Base-by-base conservation (phyloP, 2,113 vertebrate genomes). In the Zapornia atra region DNA sequence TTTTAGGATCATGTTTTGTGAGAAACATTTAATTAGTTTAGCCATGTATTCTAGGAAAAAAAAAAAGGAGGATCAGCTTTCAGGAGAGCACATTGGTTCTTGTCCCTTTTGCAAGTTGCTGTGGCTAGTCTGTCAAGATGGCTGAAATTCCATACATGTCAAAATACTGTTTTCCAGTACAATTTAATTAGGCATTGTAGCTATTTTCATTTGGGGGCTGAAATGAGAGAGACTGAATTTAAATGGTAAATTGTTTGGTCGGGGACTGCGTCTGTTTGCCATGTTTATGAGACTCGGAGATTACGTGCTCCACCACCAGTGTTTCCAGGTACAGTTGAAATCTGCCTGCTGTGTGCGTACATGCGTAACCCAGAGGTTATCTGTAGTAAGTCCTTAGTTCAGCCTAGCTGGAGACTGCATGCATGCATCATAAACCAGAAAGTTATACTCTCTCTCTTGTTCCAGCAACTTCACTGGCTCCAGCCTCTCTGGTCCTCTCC, bases 181-280 rank as follows among this genome's bases (percentile, higher is more conserved):
- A 3, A 68, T 85, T 80, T 82, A 56, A 56, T 82, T 24, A 42
- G 56, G 3, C 44, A 50, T 81, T 60, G 29, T n/a, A 81, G 25
- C n/a, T 22, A 24, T 75, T 91, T 92, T 84, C 31, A 50, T 87
- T 71, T 75, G 51, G 33, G 42, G 64, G 54, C 44, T 71, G 42
- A 88, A 88, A 68, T 79, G 69, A 75, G 63, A 50, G n/a, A 64
- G 40, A 9, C 36, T 83, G 86, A 59, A 72, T 85, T 87, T 64
- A 79, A 73, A 34, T 50, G 25, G 42, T 56, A 46, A 82, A 34
- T 63, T 75, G 36, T 70, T 91, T 51, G 29, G 17, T 53, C 21
- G 82, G 33, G 15, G 31, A 73, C 50, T 69, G 40, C 54, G 17
- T 40, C 44, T 17, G 4, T 82, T 94, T 90, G 64, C 33, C 70